phyloP scores from a whole-genome alignment of 2,113 vertebrate species.

The Chiloscyllium plagiosum region DNA sequence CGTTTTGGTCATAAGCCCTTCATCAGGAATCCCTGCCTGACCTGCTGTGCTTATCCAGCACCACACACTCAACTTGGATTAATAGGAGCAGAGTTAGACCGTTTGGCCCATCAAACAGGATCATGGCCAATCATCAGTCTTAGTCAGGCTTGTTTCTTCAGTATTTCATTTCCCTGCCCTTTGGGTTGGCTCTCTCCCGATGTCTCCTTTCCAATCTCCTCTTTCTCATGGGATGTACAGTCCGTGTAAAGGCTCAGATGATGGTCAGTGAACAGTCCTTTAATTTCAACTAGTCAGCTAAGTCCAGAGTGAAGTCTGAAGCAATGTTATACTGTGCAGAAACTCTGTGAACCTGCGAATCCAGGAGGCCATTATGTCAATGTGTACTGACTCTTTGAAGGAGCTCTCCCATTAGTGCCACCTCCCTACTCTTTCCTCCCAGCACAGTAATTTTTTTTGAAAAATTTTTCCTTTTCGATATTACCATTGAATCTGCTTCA shows the following conservation, averaged over 20 bases:
- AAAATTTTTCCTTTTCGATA: background rate
- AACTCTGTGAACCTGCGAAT: background rate
- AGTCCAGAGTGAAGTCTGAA: background rate
- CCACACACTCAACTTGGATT: too few species aligned
- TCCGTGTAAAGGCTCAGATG: too few species aligned
- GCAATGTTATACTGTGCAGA: background rate
- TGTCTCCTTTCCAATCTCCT: background rate
- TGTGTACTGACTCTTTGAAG: background rate
- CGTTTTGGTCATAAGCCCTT: too few species aligned
- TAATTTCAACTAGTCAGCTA: background rate
- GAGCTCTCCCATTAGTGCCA: background rate
- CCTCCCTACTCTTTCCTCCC: background rate
- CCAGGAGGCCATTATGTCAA: background rate
- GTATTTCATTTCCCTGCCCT: background rate
- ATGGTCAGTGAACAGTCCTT: background rate
- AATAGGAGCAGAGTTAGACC: too few species aligned
- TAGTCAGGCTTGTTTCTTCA: background rate
- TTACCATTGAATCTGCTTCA: background rate
- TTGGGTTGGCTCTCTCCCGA: too few species aligned
- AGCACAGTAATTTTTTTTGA: background rate
- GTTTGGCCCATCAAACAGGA: too few species aligned
- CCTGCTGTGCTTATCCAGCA: too few species aligned
- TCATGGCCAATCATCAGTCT: too few species aligned
- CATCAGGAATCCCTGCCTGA: too few species aligned
- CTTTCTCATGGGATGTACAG: too few species aligned